Evolutionary conservation across 2,113 vertebrate genomes (phyloP).

Genomic region (Oncorhynchus masou): DNA sequence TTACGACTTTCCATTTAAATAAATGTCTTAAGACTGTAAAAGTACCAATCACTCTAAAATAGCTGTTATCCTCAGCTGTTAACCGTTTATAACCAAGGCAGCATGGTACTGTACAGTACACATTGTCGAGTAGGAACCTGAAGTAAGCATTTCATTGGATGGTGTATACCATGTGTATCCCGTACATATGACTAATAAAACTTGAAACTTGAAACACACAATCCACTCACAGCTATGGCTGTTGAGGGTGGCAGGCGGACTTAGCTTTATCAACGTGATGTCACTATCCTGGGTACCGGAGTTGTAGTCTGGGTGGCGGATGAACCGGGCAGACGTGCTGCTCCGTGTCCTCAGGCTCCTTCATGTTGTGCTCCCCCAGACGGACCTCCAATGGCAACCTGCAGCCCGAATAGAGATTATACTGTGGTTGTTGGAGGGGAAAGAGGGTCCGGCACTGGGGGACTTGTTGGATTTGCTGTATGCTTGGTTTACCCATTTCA

Average conservation of each 20-base stretch:
- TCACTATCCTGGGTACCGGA: constrained; percentile 69
- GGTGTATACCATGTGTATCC: too few relatives aligned
- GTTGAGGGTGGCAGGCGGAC: constrained; percentile 47
- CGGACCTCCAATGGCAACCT: constrained; percentile 59
- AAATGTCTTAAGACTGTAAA: neutral
- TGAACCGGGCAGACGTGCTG: constrained; percentile 54
- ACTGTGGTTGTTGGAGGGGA: neutral
- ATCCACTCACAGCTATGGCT: constrained; percentile 55
- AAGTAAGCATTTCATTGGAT: too few relatives aligned
- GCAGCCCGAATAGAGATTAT: neutral
- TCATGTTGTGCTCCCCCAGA: constrained; percentile 74
- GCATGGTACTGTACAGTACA: too few relatives aligned
- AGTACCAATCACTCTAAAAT: too few relatives aligned
- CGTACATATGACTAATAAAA: too few relatives aligned
- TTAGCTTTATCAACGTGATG: constrained; percentile 80
- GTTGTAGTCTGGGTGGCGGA: constrained; percentile 68
- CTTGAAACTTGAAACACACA: too few relatives aligned
- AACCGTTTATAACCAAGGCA: too few relatives aligned
- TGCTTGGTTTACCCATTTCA: too few relatives aligned
- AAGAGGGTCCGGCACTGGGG: neutral
- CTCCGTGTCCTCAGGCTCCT: constrained; percentile 56
- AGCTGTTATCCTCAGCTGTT: too few relatives aligned
- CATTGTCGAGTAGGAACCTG: too few relatives aligned
- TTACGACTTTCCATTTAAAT: too few relatives aligned
- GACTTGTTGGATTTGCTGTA: neutral